Percentiles rank a stretch among this genome's conserved stretches.
Evolutionary conservation across 2,888 invertebrate species (phyloP).

Genomic region (Maniola hyperantus): DNA sequence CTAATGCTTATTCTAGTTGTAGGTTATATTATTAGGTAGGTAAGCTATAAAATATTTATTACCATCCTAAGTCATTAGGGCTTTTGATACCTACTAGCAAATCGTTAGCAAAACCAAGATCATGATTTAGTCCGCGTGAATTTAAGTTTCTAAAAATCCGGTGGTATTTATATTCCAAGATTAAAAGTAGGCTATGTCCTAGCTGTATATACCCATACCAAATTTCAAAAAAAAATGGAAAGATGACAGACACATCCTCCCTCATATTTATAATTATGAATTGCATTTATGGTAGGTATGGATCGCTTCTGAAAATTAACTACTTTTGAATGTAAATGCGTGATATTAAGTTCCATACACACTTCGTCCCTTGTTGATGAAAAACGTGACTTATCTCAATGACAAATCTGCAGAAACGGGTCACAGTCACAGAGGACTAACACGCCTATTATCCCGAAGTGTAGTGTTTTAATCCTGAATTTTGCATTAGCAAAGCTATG

Average conservation of each 20-base stretch:
- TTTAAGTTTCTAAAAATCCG: too few relatives aligned
- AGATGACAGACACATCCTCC: neutral
- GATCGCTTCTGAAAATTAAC: neutral
- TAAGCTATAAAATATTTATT: neutral
- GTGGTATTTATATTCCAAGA: too few relatives aligned
- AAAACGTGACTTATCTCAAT: slow-evolving; percentile 18
- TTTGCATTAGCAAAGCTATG: neutral
- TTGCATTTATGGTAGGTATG: too few relatives aligned
- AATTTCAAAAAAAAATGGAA: neutral
- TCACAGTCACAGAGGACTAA: slow-evolving; percentile 10
- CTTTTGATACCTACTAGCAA: too few relatives aligned
- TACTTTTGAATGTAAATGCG: neutral
- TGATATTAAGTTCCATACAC: neutral
- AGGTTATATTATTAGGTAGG: neutral
- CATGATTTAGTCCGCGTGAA: neutral
- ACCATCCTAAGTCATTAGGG: too few relatives aligned
- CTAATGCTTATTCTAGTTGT: slow-evolving; percentile 19
- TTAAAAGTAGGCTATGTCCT: too few relatives aligned
- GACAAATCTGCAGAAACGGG: neutral
- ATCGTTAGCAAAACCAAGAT: too few relatives aligned
- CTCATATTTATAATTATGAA: too few relatives aligned
- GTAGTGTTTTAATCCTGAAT: neutral
- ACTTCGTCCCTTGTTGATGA: neutral
- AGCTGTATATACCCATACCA: too few relatives aligned
- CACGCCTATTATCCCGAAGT: neutral